Evolutionary conservation across 2,113 vertebrate species (phyloP).

Genomic region (Bubalus kerabau): DNA sequence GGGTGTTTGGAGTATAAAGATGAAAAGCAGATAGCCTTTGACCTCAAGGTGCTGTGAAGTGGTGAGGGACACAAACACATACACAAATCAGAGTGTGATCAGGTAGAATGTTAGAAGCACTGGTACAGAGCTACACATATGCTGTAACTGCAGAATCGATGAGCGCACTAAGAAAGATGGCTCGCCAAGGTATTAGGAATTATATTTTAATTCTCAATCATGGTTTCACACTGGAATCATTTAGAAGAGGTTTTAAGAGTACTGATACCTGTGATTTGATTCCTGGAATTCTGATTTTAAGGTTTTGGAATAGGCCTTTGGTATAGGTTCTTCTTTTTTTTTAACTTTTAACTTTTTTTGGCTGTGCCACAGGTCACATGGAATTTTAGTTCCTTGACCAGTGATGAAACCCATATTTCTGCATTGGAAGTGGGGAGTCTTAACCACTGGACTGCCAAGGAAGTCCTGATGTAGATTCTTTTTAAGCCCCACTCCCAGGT

Average conservation of each 20-base stretch:
- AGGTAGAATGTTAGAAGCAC: not conserved
- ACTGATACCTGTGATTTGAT: not conserved
- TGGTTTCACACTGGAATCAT: not conserved
- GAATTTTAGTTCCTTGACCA: not conserved
- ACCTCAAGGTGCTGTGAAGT: not conserved
- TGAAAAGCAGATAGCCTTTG: not conserved
- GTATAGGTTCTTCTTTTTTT: not conserved
- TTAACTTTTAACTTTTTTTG: not conserved
- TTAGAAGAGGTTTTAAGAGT: not conserved
- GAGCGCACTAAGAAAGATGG: not conserved
- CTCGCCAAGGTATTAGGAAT: not conserved
- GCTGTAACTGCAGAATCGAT: not conserved
- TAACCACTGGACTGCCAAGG: not conserved
- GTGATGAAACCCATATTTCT: not conserved
- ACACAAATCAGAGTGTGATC: not conserved
- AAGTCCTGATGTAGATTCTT: not conserved
- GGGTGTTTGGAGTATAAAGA: not conserved
- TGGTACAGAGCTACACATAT: accelerated
- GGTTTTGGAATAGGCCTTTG: not conserved
- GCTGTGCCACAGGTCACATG: not conserved
- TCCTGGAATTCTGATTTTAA: not conserved
- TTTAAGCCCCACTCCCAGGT: not conserved
- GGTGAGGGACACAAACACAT: not conserved
- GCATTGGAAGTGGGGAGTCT: not conserved
- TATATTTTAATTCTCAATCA: not conserved